phyloP scores from a whole-genome alignment of 2,888 invertebrate species.

The Villa cingulata region DNA sequence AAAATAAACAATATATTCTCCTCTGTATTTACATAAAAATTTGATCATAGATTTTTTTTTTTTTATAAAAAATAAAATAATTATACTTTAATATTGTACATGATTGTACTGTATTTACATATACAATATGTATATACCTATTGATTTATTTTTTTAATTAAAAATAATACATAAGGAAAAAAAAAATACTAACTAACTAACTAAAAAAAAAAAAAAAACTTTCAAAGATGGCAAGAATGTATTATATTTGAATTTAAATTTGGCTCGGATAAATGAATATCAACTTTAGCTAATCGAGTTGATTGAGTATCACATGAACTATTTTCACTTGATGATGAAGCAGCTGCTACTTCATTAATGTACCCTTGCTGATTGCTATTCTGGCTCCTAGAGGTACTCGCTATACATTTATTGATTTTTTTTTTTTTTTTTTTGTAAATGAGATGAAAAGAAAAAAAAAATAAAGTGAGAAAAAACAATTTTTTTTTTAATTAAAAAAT shows the following conservation, averaged over 20 bases:
- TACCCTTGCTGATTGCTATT: neutral
- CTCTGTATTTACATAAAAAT: too few species aligned
- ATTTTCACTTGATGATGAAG: neutral
- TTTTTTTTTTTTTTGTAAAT: too few species aligned
- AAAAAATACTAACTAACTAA: neutral
- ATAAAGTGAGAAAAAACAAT: too few species aligned
- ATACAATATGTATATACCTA: too few species aligned
- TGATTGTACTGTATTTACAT: too few species aligned
- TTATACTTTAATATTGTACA: too few species aligned
- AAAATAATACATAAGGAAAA: neutral
- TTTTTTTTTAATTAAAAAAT: too few species aligned
- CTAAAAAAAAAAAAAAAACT: too few species aligned
- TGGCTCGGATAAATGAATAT: neutral
- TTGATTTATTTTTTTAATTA: neutral
- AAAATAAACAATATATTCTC: too few species aligned
- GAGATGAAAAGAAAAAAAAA: too few species aligned
- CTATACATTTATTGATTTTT: neutral
- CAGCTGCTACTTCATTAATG: conserved; percentile 2
- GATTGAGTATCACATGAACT: conserved; percentile 3
- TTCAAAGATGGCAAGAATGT: conserved; percentile 6
- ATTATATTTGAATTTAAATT: neutral
- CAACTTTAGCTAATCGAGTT: conserved; percentile 1
- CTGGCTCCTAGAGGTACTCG: neutral
- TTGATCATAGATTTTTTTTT: too few species aligned
- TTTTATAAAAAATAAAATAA: too few species aligned